phyloP scores from a whole-genome alignment of 1,140 invertebrate species.

The Ceratosolen fusciceps region DNA sequence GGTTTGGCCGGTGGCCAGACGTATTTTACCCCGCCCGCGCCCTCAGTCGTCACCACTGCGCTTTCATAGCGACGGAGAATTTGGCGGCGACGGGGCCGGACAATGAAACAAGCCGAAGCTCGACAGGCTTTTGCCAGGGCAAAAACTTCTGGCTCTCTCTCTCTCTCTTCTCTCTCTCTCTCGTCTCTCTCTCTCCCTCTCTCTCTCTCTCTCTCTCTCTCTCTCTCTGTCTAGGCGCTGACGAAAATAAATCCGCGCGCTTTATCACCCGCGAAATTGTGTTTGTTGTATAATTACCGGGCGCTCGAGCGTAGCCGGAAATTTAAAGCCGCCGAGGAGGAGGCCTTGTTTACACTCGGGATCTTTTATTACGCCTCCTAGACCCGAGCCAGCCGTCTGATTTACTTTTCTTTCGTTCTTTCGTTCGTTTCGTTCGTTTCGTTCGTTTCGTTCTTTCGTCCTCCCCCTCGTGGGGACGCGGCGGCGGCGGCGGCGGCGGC shows the following conservation, averaged over 20 bases:
- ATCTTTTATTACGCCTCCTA: neutral
- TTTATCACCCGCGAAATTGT: conserved; percentile 42
- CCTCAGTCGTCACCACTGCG: conserved; percentile 11
- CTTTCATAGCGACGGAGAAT: conserved; percentile 29
- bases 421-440: neutral
- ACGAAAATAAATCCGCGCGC: conserved; percentile 38
- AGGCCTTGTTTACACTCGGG: conserved; percentile 25
- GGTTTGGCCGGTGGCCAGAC: conserved; percentile 61
- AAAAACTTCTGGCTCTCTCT: too few relatives aligned
- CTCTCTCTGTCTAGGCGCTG: too few relatives aligned
- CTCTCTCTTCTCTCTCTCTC: too few relatives aligned
- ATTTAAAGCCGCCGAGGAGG: conserved; percentile 37
- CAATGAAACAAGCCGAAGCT: conserved; percentile 13
- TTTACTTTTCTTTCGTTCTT: too few relatives aligned
- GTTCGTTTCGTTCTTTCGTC: neutral
- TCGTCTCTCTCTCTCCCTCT: too few relatives aligned
- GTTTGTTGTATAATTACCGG: conserved; percentile 34
- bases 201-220: too few relatives aligned
- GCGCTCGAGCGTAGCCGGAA: neutral
- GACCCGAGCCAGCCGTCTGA: neutral
- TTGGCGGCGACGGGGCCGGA: conserved; percentile 44
- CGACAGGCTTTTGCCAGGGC: too few relatives aligned
- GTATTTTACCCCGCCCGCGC: conserved; percentile 53
- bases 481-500: too few relatives aligned
- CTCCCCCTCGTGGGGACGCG: too few relatives aligned